Evolutionary conservation across 2,888 invertebrate genomes (phyloP).

Genomic region (Pilophorus perplexus): DNA sequence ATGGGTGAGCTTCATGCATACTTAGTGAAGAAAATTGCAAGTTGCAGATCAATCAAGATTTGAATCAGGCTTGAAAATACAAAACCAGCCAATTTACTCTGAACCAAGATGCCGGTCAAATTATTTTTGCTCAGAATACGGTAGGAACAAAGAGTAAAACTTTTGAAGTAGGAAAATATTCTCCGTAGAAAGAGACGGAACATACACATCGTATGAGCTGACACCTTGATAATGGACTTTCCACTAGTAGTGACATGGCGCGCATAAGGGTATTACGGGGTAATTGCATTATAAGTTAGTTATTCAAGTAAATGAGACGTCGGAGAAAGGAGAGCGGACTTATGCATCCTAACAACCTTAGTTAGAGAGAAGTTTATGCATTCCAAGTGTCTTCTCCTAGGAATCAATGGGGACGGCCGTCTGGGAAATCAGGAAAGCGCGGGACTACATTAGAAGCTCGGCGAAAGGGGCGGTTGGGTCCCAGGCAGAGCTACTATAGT

Average conservation of each 20-base stretch:
- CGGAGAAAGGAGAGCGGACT: slow-evolving; percentile 18
- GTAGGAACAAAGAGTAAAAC: too few species aligned
- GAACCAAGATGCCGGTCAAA: too few species aligned
- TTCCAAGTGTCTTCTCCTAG: slow-evolving; percentile 27
- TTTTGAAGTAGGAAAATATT: too few species aligned
- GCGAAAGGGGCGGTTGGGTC: not conserved
- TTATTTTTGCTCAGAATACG: too few species aligned
- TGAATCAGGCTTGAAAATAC: too few species aligned
- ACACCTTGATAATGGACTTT: too few species aligned
- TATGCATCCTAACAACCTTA: slow-evolving; percentile 40
- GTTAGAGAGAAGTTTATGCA: slow-evolving; percentile 41
- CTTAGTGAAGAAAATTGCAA: too few species aligned
- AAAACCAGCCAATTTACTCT: too few species aligned
- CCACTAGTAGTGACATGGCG: not conserved
- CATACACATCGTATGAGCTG: too few species aligned
- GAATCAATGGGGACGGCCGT: slow-evolving; percentile 42
- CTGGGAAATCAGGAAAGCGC: slow-evolving; percentile 40
- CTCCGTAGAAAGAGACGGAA: too few species aligned
- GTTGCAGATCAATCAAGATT: too few species aligned
- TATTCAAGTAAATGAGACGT: slow-evolving; percentile 38
- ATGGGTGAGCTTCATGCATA: too few species aligned
- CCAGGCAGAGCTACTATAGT: not conserved
- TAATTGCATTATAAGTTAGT: slow-evolving; percentile 37
- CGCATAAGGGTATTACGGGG: slow-evolving; percentile 1
- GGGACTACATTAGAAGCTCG: slow-evolving; percentile 28